phyloP scores from a whole-genome alignment of 2,888 invertebrate genomes.

The Polymixis flavicincta region DNA sequence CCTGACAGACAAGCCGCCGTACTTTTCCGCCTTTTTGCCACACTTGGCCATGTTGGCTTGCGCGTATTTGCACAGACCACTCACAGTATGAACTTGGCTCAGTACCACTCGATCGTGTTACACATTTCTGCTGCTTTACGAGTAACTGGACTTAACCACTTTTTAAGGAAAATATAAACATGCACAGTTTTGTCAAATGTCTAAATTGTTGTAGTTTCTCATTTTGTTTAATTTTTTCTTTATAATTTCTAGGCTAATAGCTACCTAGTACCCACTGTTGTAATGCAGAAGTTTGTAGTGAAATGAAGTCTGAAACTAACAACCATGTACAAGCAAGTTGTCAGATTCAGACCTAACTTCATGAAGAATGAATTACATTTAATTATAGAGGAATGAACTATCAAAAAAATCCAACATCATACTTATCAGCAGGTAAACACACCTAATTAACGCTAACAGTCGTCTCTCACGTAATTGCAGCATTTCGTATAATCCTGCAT shows the following conservation, averaged over 20 bases:
- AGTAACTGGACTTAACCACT: not conserved
- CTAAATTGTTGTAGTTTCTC: too few species aligned
- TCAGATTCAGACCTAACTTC: not conserved
- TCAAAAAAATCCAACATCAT: not conserved
- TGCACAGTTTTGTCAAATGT: not conserved
- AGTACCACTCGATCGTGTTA: not conserved
- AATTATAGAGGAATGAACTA: not conserved
- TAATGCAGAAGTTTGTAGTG: not conserved
- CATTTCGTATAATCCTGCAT: too few species aligned
- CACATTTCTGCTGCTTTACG: not conserved
- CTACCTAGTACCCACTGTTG: not conserved
- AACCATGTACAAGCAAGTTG: too few species aligned
- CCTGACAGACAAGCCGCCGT: slow-evolving; percentile 39
- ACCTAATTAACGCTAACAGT: not conserved
- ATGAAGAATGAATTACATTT: not conserved
- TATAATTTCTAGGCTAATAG: not conserved
- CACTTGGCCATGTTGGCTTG: slow-evolving; percentile 30
- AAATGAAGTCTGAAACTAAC: too few species aligned
- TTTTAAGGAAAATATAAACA: not conserved
- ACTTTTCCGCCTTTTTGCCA: slow-evolving; percentile 51
- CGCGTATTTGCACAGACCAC: slow-evolving; percentile 36
- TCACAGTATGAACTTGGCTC: slow-evolving; percentile 23
- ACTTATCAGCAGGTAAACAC: not conserved
- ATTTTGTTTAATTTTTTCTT: not conserved
- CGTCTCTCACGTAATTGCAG: not conserved